Conservation (phyloP, 2,888 invertebrate genomes). For the Ryuthela nishihirai region DNA sequence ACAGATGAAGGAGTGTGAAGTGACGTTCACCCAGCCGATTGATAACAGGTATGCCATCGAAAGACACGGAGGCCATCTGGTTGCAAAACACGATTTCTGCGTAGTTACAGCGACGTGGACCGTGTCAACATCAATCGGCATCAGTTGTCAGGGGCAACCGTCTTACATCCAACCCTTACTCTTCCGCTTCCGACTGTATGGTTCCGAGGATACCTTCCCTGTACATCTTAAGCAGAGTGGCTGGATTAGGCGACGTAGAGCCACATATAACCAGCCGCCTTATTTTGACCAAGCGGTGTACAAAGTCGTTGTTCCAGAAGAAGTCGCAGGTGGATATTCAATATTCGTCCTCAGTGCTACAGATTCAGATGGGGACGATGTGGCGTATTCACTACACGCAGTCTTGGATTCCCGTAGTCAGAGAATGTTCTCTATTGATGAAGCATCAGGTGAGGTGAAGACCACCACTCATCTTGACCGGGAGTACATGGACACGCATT, state of each 20-base stretch:
- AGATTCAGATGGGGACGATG: conserved; percentile 64
- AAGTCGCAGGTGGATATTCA: conserved; percentile 75
- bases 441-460: conserved; percentile 74
- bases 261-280: conserved; percentile 75
- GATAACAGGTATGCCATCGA: conserved; percentile 14
- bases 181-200: conserved; percentile 6
- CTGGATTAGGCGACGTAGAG: conserved; percentile 60
- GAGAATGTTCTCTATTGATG: conserved; percentile 72
- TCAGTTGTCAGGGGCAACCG: conserved; percentile 5
- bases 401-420: conserved; percentile 83
- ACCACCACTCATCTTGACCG: conserved; percentile 78
- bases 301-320: conserved; percentile 81
- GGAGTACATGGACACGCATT: conserved; percentile 84
- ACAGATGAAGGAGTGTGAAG: conserved; percentile 10
- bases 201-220: not conserved
- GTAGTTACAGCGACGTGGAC: conserved; percentile 1
- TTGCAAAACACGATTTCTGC: conserved; percentile 15
- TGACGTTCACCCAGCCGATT: conserved; percentile 8
- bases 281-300: conserved; percentile 87
- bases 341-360: conserved; percentile 83
- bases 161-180: conserved; percentile 13
- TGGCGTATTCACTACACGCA: conserved; percentile 81
- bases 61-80: conserved; percentile 21
- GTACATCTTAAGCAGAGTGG: not conserved
- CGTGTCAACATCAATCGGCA: conserved; percentile 2